Base-by-base conservation (phyloP, 2,113 vertebrate genomes). In the Lophura nycthemera region DNA sequence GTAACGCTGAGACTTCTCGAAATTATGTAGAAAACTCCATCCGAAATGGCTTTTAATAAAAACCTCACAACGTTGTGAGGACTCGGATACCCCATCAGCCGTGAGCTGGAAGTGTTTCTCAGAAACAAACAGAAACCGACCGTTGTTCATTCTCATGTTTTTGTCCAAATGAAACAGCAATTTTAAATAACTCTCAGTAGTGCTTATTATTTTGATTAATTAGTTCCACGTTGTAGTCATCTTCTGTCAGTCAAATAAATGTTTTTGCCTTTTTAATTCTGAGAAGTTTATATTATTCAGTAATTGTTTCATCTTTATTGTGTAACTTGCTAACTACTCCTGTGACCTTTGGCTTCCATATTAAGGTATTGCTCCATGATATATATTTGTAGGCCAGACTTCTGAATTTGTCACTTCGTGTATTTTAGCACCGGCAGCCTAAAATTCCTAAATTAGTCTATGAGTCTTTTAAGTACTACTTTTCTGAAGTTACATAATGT, bases 21-120 rank as follows among this genome's bases (percentile, higher is more conserved):
- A 84, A 25, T 72, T 24, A 18, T n/a, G 84, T 12, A 42, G 24
- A 61, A 87, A 75, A 73, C 43, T 32, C 4, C 3, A 36, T 0
- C 52, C 79, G 79, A 6, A 0, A 0, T 24, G 14, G 14, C 27
- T 82, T 81, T 75, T 72, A 25, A 29, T 66, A 8, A 66, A 73
- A 86, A 57, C 38, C n/a, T n/a, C n/a, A 8, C 0, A 8, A 12
- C 0, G 0, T 42, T 78, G 19, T 74, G 12, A 36, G 24, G 30
- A 14, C 18, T 40, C 13, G 65, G 7, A 27, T 76, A 15, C 32
- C 54, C 18, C 25, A 63, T 29, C 19, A 5, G 34, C 34, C 47
- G 1, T 88, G 74, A 77, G 15, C 12, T 88, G 29, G 13, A 88
- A 57, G 4, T 14, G 8, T 72, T 81, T 86, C 79, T 14, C 14